Conservation (phyloP, 2,888 invertebrate species). For the Parochlus steinenii region DNA sequence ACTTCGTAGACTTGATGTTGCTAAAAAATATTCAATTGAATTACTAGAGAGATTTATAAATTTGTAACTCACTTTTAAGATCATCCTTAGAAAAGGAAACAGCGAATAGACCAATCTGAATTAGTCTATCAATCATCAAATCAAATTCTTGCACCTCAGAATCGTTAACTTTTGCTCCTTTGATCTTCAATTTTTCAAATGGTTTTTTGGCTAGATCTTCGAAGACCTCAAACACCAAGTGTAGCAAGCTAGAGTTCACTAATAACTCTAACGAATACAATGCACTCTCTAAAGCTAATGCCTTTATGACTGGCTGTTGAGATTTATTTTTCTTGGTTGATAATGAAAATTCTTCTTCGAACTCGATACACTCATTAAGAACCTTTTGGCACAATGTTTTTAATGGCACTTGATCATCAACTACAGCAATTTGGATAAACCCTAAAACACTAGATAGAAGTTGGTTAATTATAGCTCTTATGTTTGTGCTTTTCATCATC, state of each 20-base stretch:
- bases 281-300: constrained; percentile 23
- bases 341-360: constrained; percentile 22
- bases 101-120: constrained; percentile 27
- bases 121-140: constrained; percentile 26
- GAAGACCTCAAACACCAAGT: constrained; percentile 23
- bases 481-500: constrained; percentile 19
- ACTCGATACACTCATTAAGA: constrained; percentile 23
- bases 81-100: constrained; percentile 22
- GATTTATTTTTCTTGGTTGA: constrained; percentile 16
- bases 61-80: constrained; percentile 21
- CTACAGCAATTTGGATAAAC: constrained; percentile 26
- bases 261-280: constrained; percentile 25
- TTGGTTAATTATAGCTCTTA: constrained; percentile 21
- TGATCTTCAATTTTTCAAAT: constrained; percentile 21
- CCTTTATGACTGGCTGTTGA: constrained; percentile 23
- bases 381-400: constrained; percentile 27
- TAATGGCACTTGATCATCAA: constrained; percentile 24
- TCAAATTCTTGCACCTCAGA: constrained; percentile 27
- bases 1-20: constrained; percentile 23
- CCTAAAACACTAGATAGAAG: constrained; percentile 24
- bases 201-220: constrained; percentile 23
- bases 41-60: too few relatives aligned
- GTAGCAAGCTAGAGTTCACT: constrained; percentile 25
- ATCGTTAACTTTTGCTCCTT: constrained; percentile 19
- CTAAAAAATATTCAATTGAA: constrained; percentile 15